Evolutionary conservation across 2,113 vertebrate genomes (phyloP).

Genomic region (Hydropotes inermis): DNA sequence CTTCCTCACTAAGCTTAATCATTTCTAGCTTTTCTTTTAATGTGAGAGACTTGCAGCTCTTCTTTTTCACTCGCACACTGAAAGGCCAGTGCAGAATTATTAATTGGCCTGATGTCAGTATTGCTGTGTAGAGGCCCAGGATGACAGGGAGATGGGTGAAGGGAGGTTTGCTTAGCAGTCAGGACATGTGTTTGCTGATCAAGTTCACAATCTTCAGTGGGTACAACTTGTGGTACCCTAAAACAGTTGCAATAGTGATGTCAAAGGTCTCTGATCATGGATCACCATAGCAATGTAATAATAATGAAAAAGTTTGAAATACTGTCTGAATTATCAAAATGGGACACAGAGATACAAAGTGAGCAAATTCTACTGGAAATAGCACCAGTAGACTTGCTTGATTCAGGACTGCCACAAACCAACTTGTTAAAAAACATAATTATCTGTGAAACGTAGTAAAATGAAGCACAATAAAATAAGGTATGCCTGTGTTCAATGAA

Average conservation of each 20-base stretch:
- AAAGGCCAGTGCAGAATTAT: not conserved
- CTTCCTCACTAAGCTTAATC: not conserved
- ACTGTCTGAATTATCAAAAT: not conserved
- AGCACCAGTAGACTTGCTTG: not conserved
- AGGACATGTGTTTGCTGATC: not conserved
- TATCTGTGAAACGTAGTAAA: not conserved
- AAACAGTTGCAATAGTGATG: not conserved
- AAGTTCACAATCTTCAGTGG: not conserved
- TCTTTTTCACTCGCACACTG: not conserved
- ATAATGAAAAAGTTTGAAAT: not conserved
- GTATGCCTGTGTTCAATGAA: not conserved
- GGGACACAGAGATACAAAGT: not conserved
- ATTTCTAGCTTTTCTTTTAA: not conserved
- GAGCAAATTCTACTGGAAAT: not conserved
- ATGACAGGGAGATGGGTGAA: not conserved
- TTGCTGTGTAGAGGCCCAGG: not conserved
- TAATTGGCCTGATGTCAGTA: not conserved
- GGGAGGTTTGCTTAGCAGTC: not conserved
- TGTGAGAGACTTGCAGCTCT: not conserved
- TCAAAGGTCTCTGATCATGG: not conserved
- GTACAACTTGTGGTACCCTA: not conserved
- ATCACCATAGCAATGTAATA: not conserved
- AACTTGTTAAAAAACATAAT: not conserved
- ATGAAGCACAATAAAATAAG: not conserved
- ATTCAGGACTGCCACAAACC: not conserved